Evolutionary conservation across 2,797 vertebrate species (phyloP).

Genomic region (Helarctos malayanus): DNA sequence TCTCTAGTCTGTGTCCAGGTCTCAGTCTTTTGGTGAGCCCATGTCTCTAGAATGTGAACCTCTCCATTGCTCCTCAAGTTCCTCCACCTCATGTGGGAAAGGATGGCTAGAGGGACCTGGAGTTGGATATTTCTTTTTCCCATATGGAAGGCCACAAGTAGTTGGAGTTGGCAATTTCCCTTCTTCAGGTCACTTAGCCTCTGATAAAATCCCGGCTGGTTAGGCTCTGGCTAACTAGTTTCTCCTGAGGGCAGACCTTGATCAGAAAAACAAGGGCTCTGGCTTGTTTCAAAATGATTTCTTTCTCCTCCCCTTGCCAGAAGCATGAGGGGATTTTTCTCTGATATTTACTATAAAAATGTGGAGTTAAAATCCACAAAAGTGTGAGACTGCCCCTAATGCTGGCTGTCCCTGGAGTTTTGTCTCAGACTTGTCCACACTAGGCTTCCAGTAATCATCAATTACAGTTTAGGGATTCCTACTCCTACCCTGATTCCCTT

Average conservation of each 20-base stretch:
- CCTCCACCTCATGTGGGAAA: neutral
- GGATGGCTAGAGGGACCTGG: neutral
- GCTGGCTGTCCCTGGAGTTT: neutral
- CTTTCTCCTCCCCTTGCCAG: neutral
- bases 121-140: neutral
- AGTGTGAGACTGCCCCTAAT: neutral
- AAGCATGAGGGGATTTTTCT: neutral
- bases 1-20: neutral
- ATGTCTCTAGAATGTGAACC: too few species aligned
- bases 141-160: neutral
- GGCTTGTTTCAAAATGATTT: neutral
- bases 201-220: neutral
- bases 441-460: neutral
- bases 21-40: neutral
- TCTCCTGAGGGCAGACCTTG: neutral
- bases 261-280: neutral
- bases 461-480: neutral
- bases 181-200: neutral
- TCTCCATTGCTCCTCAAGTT: neutral
- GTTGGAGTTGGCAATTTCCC: neutral
- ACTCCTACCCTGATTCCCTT: neutral
- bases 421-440: neutral
- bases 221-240: neutral
- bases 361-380: neutral
- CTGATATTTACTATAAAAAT: neutral